Conservation (phyloP, 2,888 invertebrate genomes). For the Agrotis clavis region DNA sequence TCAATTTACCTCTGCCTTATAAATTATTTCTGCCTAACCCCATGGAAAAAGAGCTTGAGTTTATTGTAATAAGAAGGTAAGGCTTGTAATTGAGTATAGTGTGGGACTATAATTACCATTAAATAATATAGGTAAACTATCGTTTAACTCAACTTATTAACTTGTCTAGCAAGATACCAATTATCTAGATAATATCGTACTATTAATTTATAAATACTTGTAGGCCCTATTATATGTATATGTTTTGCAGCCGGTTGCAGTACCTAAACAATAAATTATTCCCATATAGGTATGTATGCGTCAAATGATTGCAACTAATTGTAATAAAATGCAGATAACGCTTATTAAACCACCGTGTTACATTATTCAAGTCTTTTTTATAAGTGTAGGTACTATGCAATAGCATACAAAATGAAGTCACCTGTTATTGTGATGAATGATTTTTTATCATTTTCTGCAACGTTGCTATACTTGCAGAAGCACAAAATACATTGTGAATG, state of each 20-base stretch:
- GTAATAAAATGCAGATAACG: constrained; percentile 49
- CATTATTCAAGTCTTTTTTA: constrained; percentile 48
- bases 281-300: constrained; percentile 8
- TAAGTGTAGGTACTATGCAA: constrained; percentile 15
- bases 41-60: too few species aligned
- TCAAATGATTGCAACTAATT: constrained; percentile 46
- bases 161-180: neutral
- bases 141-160: neutral
- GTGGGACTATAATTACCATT: neutral
- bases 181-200: neutral
- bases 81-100: neutral
- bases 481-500: too few species aligned
- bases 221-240: constrained; percentile 6
- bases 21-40: too few species aligned
- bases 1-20: too few species aligned
- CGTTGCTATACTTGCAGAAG: too few species aligned
- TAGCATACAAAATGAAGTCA: constrained; percentile 25
- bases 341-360: constrained; percentile 24
- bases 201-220: neutral
- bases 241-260: neutral
- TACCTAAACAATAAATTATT: constrained; percentile 23
- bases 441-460: constrained; percentile 22
- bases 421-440: constrained; percentile 9
- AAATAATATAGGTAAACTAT: neutral
- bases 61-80: too few species aligned